Base-by-base conservation (phyloP, 2,797 vertebrate species). In the Enteromius mattozi region DNA sequence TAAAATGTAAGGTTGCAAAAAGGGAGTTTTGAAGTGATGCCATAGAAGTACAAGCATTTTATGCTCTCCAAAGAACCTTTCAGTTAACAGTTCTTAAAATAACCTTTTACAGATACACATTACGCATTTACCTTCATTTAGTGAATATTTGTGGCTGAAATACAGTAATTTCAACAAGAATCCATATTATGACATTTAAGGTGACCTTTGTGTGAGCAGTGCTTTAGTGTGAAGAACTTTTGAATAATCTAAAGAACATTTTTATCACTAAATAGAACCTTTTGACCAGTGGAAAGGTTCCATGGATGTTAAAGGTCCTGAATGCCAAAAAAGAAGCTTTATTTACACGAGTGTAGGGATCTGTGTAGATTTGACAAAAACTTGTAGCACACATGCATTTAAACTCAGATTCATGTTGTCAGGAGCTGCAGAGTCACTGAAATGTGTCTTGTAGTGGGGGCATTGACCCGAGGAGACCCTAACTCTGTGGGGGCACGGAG, bases 381-480 rank as follows among this genome's bases (percentile, higher is more conserved):
- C 3, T 42, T 45, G 24, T 47, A 59, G 37, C 37, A 70, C 49
- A n/a, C 16, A 37, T 56, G 21, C 49, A 65, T 10, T 45, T 9
- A 63, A 61, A 40, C 0, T 0, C 33, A 77, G 16, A 82, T 71
- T 51, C 66, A 79, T 54, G 27, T 65, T 40, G 37, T 61, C 30
- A 63, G 47, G 77, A 76, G 72, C 49, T 40, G 4, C 35, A 37
- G 74, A 33, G 72, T 63, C 45, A 30, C 27, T 33, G 30, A 70
- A 37, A 74, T 83, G 59, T 69, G 13, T 71, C 47, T 27, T 40
- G 47, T 13, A 77, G 59, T 69, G 33, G 3, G 8, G 85, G 40
- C 74, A 70, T 13, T 83, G 88, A 86, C 82, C 85, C 66, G 21
- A 54, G 51, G 49, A 81, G 84, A 86, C 82, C 86, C 59, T 56